These are phyloP conservation scores for Zaprionus ghesquierei DNA, from an alignment of 1,140 invertebrate genomes.

Conservation along the genomic window DNA sequence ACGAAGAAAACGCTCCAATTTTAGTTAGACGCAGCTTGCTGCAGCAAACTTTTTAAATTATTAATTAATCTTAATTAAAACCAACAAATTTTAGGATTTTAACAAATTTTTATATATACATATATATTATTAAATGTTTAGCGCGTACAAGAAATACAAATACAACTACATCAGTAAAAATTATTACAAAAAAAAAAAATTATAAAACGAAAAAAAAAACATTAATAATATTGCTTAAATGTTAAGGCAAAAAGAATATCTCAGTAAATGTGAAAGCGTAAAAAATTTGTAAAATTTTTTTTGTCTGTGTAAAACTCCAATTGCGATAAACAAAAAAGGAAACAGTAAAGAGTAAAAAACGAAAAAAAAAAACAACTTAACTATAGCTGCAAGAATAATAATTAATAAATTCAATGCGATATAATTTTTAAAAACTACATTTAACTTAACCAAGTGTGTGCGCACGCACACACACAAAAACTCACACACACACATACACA, in stretches of 20 bases:
- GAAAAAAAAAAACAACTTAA: conserved; percentile 42
- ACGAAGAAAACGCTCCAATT: conserved; percentile 59
- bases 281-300: conserved; percentile 81
- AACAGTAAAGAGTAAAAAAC: conserved; percentile 33
- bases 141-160: conserved; percentile 55
- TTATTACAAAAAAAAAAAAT: conserved; percentile 27
- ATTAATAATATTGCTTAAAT: conserved; percentile 53
- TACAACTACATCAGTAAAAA: conserved; percentile 29
- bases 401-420: conserved; percentile 66
- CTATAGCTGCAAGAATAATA: conserved; percentile 56
- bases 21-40: conserved; percentile 81
- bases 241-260: conserved; percentile 75
- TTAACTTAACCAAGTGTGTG: conserved; percentile 47
- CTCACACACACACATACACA: conserved; percentile 55
- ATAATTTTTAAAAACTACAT: conserved; percentile 75
- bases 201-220: conserved; percentile 28
- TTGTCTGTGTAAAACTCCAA: conserved; percentile 77
- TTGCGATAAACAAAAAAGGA: conserved; percentile 71
- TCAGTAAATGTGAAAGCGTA: conserved; percentile 81
- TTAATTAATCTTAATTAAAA: conserved; percentile 81
- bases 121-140: conserved; percentile 77
- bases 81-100: conserved; percentile 82
- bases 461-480: conserved; percentile 19
- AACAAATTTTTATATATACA: conserved; percentile 79
- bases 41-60: conserved; percentile 75